Conservation (phyloP, 2,888 invertebrate species). For the Hedya salicella region DNA sequence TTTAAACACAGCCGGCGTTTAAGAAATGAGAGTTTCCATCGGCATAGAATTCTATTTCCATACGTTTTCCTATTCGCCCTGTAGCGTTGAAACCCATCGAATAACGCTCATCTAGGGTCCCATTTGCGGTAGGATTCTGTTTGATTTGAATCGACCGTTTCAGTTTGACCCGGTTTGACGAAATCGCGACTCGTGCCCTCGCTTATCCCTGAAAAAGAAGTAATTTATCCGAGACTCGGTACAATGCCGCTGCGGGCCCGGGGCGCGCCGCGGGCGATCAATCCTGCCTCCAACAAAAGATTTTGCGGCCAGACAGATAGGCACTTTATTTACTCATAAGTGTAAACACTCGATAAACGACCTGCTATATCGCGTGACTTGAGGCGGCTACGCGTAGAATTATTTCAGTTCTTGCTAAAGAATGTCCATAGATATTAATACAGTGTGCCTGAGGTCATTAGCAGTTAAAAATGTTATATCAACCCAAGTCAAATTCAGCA, state of each 20-base stretch:
- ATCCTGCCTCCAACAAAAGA: constrained; percentile 32
- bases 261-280: constrained; percentile 26
- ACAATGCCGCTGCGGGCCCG: constrained; percentile 2
- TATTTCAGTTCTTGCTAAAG: neutral
- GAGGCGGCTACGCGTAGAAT: neutral
- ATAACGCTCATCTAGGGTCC: neutral
- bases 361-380: constrained; percentile 4
- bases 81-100: no score
- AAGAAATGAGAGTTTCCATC: no score
- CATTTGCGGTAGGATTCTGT: no score
- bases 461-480: no score
- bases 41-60: no score
- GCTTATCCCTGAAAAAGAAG: constrained; percentile 7
- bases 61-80: no score
- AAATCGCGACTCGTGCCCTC: constrained; percentile 11
- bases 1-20: no score
- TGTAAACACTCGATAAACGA: constrained; percentile 12
- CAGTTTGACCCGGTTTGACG: neutral
- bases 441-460: no score
- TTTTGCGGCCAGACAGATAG: constrained; percentile 28
- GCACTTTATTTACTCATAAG: constrained; percentile 33
- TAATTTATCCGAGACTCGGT: constrained; percentile 27
- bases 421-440: neutral
- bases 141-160: constrained; percentile 12
- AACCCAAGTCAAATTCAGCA: no score